Conservation (phyloP, 2,797 vertebrate genomes). For the Sebastes reedi region DNA sequence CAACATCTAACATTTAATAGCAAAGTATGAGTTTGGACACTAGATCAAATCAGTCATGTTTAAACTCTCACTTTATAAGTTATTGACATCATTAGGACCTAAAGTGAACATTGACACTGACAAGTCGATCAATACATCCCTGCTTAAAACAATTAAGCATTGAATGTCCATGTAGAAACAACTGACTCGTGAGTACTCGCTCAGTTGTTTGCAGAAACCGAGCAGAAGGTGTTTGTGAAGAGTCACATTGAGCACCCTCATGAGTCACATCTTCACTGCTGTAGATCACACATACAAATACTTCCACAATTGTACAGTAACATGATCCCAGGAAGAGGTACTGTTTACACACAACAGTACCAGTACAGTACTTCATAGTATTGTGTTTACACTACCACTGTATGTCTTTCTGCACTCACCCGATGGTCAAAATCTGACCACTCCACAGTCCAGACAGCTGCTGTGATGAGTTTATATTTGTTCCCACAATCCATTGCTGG, state of each 20-base stretch:
- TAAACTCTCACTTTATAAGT: neutral
- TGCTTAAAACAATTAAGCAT: slow-evolving; percentile 16
- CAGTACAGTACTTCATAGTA: slow-evolving; percentile 25
- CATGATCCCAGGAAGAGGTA: slow-evolving; percentile 47
- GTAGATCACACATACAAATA: slow-evolving; percentile 1
- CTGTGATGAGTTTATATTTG: slow-evolving; percentile 6
- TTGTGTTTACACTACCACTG: slow-evolving; percentile 10
- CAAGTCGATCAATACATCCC: neutral
- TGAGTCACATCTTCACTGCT: neutral
- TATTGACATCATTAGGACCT: slow-evolving; percentile 32
- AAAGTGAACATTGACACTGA: neutral
- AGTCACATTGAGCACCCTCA: neutral
- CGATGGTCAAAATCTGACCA: neutral
- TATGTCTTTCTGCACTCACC: neutral
- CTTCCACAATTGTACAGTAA: slow-evolving; percentile 47
- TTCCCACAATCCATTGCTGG: slow-evolving; percentile 35
- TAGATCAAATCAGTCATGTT: neutral
- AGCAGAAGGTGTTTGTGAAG: neutral
- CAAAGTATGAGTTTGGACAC: neutral
- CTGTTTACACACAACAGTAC: slow-evolving; percentile 39
- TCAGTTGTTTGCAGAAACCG: neutral
- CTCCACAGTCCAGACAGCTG: slow-evolving; percentile 3
- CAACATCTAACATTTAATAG: neutral
- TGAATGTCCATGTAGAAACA: slow-evolving; percentile 16
- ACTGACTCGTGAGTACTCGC: neutral